Evolutionary conservation across 2,113 vertebrate genomes (phyloP).

Genomic region (Egretta garzetta): DNA sequence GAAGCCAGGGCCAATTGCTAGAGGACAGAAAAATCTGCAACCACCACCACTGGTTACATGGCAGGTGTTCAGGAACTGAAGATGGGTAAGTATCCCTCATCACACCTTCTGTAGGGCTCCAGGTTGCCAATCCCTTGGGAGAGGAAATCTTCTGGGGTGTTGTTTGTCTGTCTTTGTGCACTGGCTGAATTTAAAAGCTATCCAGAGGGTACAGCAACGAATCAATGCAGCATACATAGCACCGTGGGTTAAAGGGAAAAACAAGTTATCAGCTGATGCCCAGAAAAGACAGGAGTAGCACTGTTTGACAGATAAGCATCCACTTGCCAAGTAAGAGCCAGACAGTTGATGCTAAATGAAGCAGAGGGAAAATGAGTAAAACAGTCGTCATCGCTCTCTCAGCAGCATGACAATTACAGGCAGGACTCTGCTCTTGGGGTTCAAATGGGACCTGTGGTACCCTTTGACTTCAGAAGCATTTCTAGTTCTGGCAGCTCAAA

Average conservation of each 20-base stretch:
- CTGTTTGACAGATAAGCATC: neutral
- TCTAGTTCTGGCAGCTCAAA: neutral
- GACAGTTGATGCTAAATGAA: fast-evolving
- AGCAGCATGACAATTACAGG: fast-evolving
- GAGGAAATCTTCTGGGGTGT: neutral
- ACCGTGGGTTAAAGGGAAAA: neutral
- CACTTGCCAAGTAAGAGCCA: neutral
- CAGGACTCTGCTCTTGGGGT: neutral
- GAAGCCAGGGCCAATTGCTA: fast-evolving
- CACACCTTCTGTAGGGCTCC: neutral
- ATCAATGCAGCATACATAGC: neutral
- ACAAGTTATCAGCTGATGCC: neutral
- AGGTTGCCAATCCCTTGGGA: neutral
- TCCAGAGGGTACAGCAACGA: too few species aligned
- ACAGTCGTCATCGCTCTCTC: fast-evolving
- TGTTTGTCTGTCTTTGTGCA: neutral
- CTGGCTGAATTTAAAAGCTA: neutral
- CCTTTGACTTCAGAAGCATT: neutral
- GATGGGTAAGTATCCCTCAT: too few species aligned
- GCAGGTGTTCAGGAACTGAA: neutral
- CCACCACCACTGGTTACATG: too few species aligned
- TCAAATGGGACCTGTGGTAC: neutral
- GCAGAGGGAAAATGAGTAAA: neutral
- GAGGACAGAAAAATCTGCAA: neutral
- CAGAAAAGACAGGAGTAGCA: neutral